These are phyloP conservation scores for Platichthys stellatus DNA, from an alignment of 2,113 vertebrate species.

Conservation along the genomic window DNA sequence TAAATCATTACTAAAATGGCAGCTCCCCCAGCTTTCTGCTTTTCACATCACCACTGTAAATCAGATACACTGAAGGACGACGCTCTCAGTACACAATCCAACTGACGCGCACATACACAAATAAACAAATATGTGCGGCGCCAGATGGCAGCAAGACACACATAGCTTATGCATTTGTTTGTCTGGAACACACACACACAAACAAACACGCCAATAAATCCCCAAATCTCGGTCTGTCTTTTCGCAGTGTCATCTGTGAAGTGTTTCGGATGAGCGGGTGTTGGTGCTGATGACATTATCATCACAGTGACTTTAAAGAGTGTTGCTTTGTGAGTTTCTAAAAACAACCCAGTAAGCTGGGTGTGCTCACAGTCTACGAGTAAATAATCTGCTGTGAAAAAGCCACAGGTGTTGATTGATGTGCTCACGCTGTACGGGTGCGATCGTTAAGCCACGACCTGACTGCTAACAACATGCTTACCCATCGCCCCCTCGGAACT, in stretches of 20 bases:
- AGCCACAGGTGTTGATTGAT: too few species aligned
- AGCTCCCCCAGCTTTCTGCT: slow-evolving; percentile 15
- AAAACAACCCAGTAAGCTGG: background rate
- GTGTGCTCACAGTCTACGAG: too few species aligned
- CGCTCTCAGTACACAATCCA: background rate
- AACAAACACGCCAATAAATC: background rate
- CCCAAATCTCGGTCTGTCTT: background rate
- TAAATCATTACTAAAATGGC: slow-evolving; percentile 10
- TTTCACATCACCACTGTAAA: slow-evolving; percentile 8
- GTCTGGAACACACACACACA: background rate
- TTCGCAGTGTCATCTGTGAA: background rate
- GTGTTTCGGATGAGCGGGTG: background rate
- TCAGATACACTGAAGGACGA: slow-evolving; percentile 5
- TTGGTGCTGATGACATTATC: background rate
- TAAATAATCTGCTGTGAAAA: too few species aligned
- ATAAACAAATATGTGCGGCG: slow-evolving; percentile 11
- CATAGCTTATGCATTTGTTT: slow-evolving; percentile 1
- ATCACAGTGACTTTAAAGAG: background rate
- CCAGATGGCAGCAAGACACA: slow-evolving; percentile 20
- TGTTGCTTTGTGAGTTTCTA: background rate
- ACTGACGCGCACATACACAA: background rate
- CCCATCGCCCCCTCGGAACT: too few species aligned
- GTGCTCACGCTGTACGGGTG: too few species aligned
- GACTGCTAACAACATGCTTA: too few species aligned
- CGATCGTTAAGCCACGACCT: too few species aligned